Base-by-base conservation (phyloP, 2,113 vertebrate genomes). In the Odocoileus virginianus region DNA sequence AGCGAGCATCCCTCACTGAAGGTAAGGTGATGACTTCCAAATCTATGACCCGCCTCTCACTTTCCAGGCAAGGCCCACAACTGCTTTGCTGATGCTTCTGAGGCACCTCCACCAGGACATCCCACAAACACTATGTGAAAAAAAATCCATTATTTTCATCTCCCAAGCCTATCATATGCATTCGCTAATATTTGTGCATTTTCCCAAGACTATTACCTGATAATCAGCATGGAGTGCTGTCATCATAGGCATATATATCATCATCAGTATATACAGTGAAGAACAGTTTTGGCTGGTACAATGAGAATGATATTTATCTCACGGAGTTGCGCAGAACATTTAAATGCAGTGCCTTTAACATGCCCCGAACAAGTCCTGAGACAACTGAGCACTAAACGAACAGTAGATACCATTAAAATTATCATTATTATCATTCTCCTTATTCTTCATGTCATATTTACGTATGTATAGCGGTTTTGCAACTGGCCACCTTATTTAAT, bases 381-480 rank as follows among this genome's bases (percentile, higher is more conserved):
- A 57, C n/a, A 9, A 28, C 1, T 10, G n/a, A 57, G n/a, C n/a
- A 16, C 7, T 84, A 27, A 84, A 27, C 6, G 21, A 15, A 57
- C 6, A 8, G 23, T 0, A 54, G 33, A 40, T 10, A 40, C 81
- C 33, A 5, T 83, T 36, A 16, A 27, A 54, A 83, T 83, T 5
- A 4, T 23, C 19, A 7, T 8, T 52, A 25, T 27, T 27, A 40
- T 55, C n/a, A 5, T 40, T 27, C 21, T 55, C 81, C 2, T n/a
- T 36, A 23, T 83, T 54, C 33, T 36, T 54, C 50, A 15, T 10
- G n/a, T 40, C n/a, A 16, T 17, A n/a, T 12, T 27, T 10, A 36
- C 28, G 1, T 30, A 16, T 8, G 0, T 33, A 36, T 13, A 12
- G 1, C 2, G 5, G 16, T 8, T 9, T 23, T 61, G 30, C 36